Percentiles rank a stretch among this genome's conserved stretches.
Evolutionary conservation across 2,797 vertebrate genomes (phyloP).

Genomic region (Cephalopachus bancanus): DNA sequence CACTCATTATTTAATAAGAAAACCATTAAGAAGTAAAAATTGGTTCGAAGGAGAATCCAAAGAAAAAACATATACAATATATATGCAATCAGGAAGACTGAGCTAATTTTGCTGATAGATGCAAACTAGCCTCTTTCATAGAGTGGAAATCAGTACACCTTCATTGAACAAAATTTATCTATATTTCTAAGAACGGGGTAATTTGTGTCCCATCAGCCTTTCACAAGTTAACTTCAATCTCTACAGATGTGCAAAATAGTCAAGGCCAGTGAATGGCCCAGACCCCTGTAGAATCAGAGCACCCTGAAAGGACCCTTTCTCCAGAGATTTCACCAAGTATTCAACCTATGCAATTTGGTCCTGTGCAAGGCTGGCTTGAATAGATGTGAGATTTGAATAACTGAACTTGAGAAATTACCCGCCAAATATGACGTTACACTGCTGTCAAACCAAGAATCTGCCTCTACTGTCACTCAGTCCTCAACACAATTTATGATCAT

Average conservation of each 20-base stretch:
- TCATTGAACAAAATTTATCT: background rate
- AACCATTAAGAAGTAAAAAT: constrained; percentile 27
- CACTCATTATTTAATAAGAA: constrained; percentile 12
- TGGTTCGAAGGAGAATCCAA: constrained; percentile 14
- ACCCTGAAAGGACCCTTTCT: constrained; percentile 13
- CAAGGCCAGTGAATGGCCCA: constrained; percentile 7
- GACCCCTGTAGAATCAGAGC: background rate
- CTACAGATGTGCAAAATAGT: constrained; percentile 13
- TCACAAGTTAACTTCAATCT: constrained; percentile 3
- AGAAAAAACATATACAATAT: background rate
- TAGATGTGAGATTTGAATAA: constrained; percentile 52
- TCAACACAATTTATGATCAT: background rate
- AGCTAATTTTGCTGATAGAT: constrained; percentile 1
- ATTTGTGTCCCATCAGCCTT: background rate
- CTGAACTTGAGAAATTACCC: constrained; percentile 55
- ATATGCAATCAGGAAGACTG: background rate
- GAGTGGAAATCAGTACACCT: background rate
- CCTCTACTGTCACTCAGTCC: constrained; percentile 4
- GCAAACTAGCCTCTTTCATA: background rate
- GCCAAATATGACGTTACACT: constrained; percentile 5
- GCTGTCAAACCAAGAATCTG: constrained; percentile 48
- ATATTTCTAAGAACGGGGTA: background rate
- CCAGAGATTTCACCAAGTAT: constrained; percentile 41
- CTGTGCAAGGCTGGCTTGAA: background rate
- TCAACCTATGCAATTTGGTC: background rate